phyloP scores from a whole-genome alignment of 2,113 vertebrate genomes.

The Apodemus sylvaticus region DNA sequence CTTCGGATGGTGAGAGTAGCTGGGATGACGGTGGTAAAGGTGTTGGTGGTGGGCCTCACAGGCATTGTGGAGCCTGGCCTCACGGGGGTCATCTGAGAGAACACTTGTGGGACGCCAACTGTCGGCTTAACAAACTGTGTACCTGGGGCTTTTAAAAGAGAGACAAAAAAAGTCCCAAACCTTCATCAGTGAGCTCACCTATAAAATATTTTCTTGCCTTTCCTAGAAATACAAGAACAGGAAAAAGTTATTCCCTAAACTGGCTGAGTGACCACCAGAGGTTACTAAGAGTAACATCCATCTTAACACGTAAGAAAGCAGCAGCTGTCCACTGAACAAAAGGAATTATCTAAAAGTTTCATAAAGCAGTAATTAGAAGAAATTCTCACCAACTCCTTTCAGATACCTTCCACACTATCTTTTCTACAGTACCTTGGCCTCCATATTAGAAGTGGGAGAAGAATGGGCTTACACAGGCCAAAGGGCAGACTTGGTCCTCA shows the following conservation, averaged over 20 bases:
- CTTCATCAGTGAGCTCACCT: slow-evolving; percentile 60
- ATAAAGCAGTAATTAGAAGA: background rate
- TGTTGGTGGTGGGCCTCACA: slow-evolving; percentile 85
- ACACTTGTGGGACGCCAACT: slow-evolving; percentile 90
- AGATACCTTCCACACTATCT: background rate
- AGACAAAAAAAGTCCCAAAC: slow-evolving; percentile 62
- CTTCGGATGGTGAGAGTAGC: slow-evolving; percentile 92
- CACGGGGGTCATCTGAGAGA: slow-evolving; percentile 89
- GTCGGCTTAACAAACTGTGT: slow-evolving; percentile 92
- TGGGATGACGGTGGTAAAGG: slow-evolving; percentile 92
- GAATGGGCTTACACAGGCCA: background rate
- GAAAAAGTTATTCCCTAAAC: slow-evolving; percentile 50
- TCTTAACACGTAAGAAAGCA: slow-evolving; percentile 10
- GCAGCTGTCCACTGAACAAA: background rate
- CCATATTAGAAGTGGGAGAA: background rate
- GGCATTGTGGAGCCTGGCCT: slow-evolving; percentile 84
- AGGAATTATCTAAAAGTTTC: background rate
- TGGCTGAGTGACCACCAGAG: background rate
- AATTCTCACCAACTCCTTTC: background rate
- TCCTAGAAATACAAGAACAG: slow-evolving; percentile 37
- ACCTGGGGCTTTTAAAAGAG: slow-evolving; percentile 85
- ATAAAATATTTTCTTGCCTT: slow-evolving; percentile 31
- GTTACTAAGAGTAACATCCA: background rate
- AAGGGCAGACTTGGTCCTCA: slow-evolving; percentile 6
- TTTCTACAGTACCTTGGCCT: background rate